Conservation (phyloP, 1,140 invertebrate genomes). For the Drosophila grimshawi region DNA sequence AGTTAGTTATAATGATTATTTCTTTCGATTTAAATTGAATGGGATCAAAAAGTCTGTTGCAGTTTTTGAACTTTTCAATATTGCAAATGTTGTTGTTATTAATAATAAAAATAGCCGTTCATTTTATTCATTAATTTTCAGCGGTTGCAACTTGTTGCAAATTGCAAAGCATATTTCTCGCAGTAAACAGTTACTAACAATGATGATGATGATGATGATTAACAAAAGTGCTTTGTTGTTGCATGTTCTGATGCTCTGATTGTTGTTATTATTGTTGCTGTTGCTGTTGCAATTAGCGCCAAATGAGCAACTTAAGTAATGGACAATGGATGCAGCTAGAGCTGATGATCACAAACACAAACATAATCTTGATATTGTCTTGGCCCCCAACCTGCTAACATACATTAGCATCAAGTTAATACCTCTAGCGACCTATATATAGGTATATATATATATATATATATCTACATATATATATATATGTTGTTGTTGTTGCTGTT, state of each 20-base stretch:
- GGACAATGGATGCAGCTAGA: constrained; percentile 3
- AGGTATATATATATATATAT: constrained; percentile 2
- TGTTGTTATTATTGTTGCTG: background rate
- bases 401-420: background rate
- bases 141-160: too few relatives aligned
- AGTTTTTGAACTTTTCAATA: too few relatives aligned
- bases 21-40: too few relatives aligned
- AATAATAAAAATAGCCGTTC: too few relatives aligned
- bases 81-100: too few relatives aligned
- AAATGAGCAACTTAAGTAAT: background rate
- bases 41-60: too few relatives aligned
- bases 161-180: too few relatives aligned
- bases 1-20: too few relatives aligned
- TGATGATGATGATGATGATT: too few relatives aligned
- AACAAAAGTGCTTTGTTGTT: background rate
- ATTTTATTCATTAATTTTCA: too few relatives aligned
- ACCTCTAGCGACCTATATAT: constrained; percentile 7
- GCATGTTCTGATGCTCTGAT: background rate
- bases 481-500: background rate
- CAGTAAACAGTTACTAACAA: too few relatives aligned
- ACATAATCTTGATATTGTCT: constrained; percentile 16
- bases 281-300: background rate
- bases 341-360: background rate
- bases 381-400: constrained; percentile 1
- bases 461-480: constrained; percentile 9